Conservation (phyloP, 2,113 vertebrate species). For the Blennius ocellaris region DNA sequence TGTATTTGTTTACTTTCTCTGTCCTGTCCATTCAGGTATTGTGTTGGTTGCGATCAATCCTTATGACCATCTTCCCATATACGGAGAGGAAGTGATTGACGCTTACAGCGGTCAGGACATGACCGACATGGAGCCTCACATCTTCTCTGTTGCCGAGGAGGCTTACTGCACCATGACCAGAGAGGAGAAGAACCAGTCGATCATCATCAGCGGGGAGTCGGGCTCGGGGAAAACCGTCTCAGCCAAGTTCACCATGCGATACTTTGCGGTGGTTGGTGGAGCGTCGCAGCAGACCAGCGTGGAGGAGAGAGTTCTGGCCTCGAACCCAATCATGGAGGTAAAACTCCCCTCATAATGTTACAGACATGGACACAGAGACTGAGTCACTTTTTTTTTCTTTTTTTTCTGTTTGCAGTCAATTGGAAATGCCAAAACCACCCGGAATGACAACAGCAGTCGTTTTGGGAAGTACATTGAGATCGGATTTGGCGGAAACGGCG, state of each 20-base stretch:
- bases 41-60: slow-evolving; percentile 86
- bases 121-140: slow-evolving; percentile 86
- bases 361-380: too few species aligned
- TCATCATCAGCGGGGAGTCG: slow-evolving; percentile 87
- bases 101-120: slow-evolving; percentile 86
- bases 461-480: slow-evolving; percentile 89
- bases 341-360: not conserved
- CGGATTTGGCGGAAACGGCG: slow-evolving; percentile 78
- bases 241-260: slow-evolving; percentile 85
- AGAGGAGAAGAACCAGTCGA: slow-evolving; percentile 85
- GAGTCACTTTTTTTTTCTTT: not conserved
- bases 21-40: slow-evolving; percentile 76
- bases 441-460: slow-evolving; percentile 88
- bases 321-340: slow-evolving; percentile 88
- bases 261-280: slow-evolving; percentile 86
- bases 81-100: slow-evolving; percentile 86
- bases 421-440: slow-evolving; percentile 86
- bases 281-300: slow-evolving; percentile 83
- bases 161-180: slow-evolving; percentile 85
- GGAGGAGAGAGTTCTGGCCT: slow-evolving; percentile 83
- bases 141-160: slow-evolving; percentile 86
- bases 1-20: not conserved
- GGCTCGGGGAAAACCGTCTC: slow-evolving; percentile 86
- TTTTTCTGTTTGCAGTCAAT: slow-evolving; percentile 79
- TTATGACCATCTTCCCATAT: slow-evolving; percentile 84